Evolutionary conservation across 2,888 invertebrate species (phyloP).

Genomic region (Tachina grossa): DNA sequence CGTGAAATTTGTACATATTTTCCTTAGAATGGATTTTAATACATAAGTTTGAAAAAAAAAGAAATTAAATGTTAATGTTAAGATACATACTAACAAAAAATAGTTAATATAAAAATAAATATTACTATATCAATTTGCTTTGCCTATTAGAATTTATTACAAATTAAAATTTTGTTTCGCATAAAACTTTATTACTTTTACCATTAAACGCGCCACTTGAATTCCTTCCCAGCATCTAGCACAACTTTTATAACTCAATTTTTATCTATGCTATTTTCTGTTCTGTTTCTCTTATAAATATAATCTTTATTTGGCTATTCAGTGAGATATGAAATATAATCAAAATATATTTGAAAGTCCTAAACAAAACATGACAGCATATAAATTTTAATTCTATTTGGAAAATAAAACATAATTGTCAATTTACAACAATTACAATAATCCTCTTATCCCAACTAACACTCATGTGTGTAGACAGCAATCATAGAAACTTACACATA

Average conservation of each 20-base stretch:
- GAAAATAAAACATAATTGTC: constrained; percentile 68
- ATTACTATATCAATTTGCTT: background rate
- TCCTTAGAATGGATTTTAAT: too few species aligned
- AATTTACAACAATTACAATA: constrained; percentile 71
- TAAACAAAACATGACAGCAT: constrained; percentile 43
- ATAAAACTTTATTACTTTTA: background rate
- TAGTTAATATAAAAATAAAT: background rate
- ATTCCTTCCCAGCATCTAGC: background rate
- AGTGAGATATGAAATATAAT: constrained; percentile 60
- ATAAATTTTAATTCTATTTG: constrained; percentile 44
- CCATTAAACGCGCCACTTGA: background rate
- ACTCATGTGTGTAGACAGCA: constrained; percentile 37
- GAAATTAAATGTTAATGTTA: too few species aligned
- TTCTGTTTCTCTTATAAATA: constrained; percentile 18
- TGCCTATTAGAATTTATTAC: background rate
- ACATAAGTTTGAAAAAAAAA: too few species aligned
- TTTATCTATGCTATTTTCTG: background rate
- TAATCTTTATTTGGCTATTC: constrained; percentile 61
- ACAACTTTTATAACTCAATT: constrained; percentile 3
- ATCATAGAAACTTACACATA: background rate
- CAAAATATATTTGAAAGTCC: constrained; percentile 54
- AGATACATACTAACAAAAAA: too few species aligned
- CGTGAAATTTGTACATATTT: too few species aligned
- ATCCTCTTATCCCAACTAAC: constrained; percentile 68
- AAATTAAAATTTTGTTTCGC: background rate